Percentiles rank a stretch among this genome's conserved stretches.
Evolutionary conservation across 2,113 vertebrate species (phyloP).

Genomic region (Scomber japonicus): DNA sequence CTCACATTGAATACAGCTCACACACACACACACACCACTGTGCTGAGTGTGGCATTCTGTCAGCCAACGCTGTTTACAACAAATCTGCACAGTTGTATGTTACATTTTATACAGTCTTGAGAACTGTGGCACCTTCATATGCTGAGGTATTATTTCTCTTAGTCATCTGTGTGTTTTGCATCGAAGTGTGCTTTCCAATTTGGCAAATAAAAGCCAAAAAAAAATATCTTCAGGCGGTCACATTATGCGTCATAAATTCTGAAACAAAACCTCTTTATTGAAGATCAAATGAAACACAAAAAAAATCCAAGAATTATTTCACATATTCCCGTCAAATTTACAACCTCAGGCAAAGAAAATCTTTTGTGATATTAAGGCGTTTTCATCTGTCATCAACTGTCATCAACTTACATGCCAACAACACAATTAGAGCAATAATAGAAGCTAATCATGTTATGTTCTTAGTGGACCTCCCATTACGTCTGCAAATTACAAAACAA

Average conservation of each 20-base stretch:
- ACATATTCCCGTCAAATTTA: not conserved
- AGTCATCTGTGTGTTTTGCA: no score
- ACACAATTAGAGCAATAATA: no score
- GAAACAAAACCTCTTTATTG: not conserved
- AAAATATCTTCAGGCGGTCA: no score
- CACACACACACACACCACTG: not conserved
- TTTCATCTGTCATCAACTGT: no score
- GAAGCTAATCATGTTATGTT: no score
- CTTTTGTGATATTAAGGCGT: not conserved
- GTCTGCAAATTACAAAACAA: no score
- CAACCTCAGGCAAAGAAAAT: not conserved
- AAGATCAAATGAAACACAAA: not conserved
- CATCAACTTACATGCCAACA: no score
- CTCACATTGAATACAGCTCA: slow-evolving; percentile 10
- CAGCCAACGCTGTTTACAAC: slow-evolving; percentile 34
- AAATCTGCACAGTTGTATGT: slow-evolving; percentile 45
- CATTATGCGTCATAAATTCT: no score
- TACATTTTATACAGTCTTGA: slow-evolving; percentile 36
- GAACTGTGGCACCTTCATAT: not conserved
- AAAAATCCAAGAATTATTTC: not conserved
- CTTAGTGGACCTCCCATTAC: no score
- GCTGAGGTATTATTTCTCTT: not conserved
- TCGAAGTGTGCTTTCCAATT: no score
- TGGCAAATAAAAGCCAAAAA: no score
- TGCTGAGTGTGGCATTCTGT: slow-evolving; percentile 10